These are phyloP conservation scores for Fopius arisanus DNA, from an alignment of 1,140 invertebrate species.

Conservation along the genomic window DNA sequence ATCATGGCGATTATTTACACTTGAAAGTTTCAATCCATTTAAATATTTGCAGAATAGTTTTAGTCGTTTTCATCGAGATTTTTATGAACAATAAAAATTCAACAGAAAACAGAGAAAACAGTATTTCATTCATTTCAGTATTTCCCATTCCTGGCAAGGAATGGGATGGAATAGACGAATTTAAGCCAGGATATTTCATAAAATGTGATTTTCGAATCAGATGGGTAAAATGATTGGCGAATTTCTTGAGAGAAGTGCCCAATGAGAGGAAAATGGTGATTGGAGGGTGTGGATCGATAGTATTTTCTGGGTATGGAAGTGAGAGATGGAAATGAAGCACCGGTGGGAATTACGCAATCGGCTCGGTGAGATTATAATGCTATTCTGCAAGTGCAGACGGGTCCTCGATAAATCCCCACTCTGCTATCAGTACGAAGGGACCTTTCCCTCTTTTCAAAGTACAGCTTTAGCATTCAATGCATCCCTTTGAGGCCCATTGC, in stretches of 20 bases:
- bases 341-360: slow-evolving; percentile 9
- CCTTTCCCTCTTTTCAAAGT: not conserved
- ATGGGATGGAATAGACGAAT: too few relatives aligned
- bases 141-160: too few relatives aligned
- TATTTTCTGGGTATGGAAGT: not conserved
- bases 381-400: not conserved
- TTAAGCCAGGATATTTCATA: too few relatives aligned
- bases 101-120: too few relatives aligned
- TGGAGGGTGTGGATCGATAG: not conserved
- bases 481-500: slow-evolving; percentile 19
- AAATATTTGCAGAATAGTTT: too few relatives aligned
- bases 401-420: not conserved
- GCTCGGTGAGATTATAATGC: slow-evolving; percentile 4
- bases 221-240: too few relatives aligned
- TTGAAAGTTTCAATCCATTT: too few relatives aligned
- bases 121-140: too few relatives aligned
- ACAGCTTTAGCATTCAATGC: slow-evolving; percentile 28
- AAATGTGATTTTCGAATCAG: too few relatives aligned
- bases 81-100: too few relatives aligned
- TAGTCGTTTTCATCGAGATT: too few relatives aligned
- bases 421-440: not conserved
- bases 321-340: not conserved
- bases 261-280: not conserved
- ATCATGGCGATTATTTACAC: too few relatives aligned
- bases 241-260: not conserved